phyloP scores from a whole-genome alignment of 2,888 invertebrate genomes.

The Megastigmus dorsalis region DNA sequence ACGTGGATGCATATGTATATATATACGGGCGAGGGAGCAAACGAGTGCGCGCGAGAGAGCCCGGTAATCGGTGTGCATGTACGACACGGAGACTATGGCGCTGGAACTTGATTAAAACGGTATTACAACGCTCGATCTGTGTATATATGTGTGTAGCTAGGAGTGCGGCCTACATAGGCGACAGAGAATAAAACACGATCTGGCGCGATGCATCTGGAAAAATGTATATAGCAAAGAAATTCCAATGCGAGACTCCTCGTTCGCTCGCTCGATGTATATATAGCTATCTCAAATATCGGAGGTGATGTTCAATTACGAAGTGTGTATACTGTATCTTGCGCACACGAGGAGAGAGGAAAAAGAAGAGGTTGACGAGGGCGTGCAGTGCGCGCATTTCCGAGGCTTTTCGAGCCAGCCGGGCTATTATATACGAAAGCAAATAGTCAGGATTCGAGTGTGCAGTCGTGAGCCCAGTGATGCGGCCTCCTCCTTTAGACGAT shows the following conservation, averaged over 20 bases:
- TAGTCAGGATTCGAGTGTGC: slow-evolving; percentile 22
- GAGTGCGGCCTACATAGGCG: background rate
- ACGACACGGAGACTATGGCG: background rate
- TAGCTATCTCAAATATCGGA: background rate
- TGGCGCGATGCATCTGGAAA: background rate
- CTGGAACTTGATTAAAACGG: slow-evolving; percentile 19
- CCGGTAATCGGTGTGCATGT: slow-evolving; percentile 9
- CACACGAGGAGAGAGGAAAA: background rate
- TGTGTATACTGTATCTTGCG: background rate
- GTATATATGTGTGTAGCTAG: background rate
- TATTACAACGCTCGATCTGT: background rate
- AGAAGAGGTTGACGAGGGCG: too few species aligned
- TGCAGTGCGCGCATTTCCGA: too few species aligned
- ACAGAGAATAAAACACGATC: too few species aligned
- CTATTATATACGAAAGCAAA: too few species aligned
- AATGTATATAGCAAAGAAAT: background rate
- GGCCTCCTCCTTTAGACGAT: background rate
- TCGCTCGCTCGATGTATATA: too few species aligned
- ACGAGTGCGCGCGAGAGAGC: too few species aligned
- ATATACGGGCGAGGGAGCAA: background rate
- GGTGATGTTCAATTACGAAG: slow-evolving; percentile 5
- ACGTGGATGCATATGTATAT: too few species aligned
- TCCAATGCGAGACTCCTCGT: background rate
- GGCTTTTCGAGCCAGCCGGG: too few species aligned
- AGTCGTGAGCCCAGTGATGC: too few species aligned